Percentiles rank a stretch among this genome's conserved stretches.
phyloP scores from a whole-genome alignment of 2,113 vertebrate genomes.

The Motacilla alba region DNA sequence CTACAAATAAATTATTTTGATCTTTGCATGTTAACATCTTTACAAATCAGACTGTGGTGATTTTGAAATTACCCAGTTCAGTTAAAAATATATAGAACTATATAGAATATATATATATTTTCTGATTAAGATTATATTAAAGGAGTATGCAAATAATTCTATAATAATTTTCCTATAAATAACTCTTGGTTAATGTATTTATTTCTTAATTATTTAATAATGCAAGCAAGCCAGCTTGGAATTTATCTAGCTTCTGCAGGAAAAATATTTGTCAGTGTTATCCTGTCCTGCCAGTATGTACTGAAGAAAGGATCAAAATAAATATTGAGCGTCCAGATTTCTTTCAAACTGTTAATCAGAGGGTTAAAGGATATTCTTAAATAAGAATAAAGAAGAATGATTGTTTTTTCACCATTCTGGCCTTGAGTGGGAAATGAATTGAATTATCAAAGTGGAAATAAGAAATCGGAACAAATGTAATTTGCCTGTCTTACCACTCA shows the following conservation, averaged over 20 bases:
- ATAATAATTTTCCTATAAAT: neutral
- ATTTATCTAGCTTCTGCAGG: neutral
- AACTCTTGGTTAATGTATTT: neutral
- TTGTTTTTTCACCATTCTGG: neutral
- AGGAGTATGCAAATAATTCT: neutral
- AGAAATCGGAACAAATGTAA: neutral
- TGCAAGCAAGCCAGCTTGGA: neutral
- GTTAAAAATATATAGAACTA: neutral
- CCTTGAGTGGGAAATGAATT: neutral
- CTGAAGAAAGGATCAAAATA: neutral
- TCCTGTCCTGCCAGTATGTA: neutral
- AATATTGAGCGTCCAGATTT: neutral
- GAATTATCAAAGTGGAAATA: slow-evolving; percentile 2
- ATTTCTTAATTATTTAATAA: neutral
- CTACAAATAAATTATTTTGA: neutral
- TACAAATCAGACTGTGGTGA: neutral
- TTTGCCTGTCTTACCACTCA: neutral
- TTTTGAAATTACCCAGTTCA: neutral
- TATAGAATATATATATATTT: neutral
- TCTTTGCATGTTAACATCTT: neutral
- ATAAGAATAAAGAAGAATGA: neutral
- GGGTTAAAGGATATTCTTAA: neutral
- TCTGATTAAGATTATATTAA: neutral
- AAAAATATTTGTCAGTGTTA: neutral
- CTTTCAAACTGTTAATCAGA: neutral